Evolutionary conservation across 2,113 vertebrate genomes (phyloP).

Genomic region (Pedionomus torquatus): DNA sequence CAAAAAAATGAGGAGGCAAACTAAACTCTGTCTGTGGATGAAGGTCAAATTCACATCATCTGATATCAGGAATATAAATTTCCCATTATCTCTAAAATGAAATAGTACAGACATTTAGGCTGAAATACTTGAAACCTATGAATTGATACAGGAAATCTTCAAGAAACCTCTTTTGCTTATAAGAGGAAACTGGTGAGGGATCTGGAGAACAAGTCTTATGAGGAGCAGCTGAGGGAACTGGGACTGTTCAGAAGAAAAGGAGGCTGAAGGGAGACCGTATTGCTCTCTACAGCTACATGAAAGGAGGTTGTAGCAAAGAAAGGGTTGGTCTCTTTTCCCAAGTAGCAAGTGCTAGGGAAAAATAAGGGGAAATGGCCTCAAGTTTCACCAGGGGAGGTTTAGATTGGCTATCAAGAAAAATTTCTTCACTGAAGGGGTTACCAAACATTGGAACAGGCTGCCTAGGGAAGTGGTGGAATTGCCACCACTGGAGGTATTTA

Average conservation of each 20-base stretch:
- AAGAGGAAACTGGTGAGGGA: not conserved
- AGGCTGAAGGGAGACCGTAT: not conserved
- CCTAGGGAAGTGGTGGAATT: not conserved
- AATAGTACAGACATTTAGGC: not conserved
- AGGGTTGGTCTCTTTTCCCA: not conserved
- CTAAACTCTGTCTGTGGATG: not conserved
- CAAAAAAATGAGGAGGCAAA: not conserved
- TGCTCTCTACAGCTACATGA: not conserved
- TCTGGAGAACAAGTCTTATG: not conserved
- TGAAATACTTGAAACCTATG: not conserved
- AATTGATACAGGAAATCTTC: not conserved
- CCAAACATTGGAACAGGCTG: not conserved
- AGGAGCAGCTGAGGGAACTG: not conserved
- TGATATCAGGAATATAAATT: not conserved
- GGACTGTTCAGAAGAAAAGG: not conserved
- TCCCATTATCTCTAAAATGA: not conserved
- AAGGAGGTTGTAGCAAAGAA: not conserved
- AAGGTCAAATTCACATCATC: not conserved
- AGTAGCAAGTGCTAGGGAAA: not conserved
- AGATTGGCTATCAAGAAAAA: not conserved
- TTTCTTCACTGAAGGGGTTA: not conserved
- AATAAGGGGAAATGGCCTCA: not conserved
- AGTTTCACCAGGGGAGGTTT: not conserved
- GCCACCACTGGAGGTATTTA: not conserved
- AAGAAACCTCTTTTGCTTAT: not conserved